phyloP scores from a whole-genome alignment of 2,888 invertebrate species.

The Coelinius sp. region DNA sequence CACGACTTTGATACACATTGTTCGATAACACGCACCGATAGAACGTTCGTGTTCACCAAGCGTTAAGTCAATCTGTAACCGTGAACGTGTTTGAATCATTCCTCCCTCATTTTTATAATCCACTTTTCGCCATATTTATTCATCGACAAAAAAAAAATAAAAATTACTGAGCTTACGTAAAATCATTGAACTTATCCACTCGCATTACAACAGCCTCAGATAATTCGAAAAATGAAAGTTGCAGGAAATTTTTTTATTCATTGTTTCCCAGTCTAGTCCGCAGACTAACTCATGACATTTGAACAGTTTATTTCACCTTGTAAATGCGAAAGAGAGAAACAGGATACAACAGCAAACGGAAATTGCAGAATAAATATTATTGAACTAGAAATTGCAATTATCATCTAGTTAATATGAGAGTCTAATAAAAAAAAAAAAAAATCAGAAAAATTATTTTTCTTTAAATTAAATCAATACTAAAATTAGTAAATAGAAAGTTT shows the following conservation, averaged over 20 bases:
- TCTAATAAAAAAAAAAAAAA: too few species aligned
- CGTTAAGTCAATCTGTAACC: slow-evolving; percentile 29
- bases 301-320: background rate
- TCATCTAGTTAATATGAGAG: background rate
- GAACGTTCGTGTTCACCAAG: slow-evolving; percentile 29
- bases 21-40: slow-evolving; percentile 34
- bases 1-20: slow-evolving; percentile 9
- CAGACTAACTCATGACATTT: slow-evolving; percentile 17
- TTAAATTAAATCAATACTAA: background rate
- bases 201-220: background rate
- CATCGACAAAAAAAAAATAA: background rate
- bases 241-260: background rate
- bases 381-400: slow-evolving; percentile 36
- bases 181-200: background rate
- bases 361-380: slow-evolving; percentile 60
- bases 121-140: slow-evolving; percentile 13
- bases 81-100: slow-evolving; percentile 26
- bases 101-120: slow-evolving; percentile 3
- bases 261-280: background rate
- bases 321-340: background rate
- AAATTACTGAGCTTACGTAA: background rate
- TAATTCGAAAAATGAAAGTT: slow-evolving; percentile 4
- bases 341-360: slow-evolving; percentile 46
- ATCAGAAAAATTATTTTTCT: too few species aligned
- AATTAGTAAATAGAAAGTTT: background rate